These are phyloP conservation scores for Gopherus evgoodei DNA, from an alignment of 2,113 vertebrate genomes.

Conservation along the genomic window DNA sequence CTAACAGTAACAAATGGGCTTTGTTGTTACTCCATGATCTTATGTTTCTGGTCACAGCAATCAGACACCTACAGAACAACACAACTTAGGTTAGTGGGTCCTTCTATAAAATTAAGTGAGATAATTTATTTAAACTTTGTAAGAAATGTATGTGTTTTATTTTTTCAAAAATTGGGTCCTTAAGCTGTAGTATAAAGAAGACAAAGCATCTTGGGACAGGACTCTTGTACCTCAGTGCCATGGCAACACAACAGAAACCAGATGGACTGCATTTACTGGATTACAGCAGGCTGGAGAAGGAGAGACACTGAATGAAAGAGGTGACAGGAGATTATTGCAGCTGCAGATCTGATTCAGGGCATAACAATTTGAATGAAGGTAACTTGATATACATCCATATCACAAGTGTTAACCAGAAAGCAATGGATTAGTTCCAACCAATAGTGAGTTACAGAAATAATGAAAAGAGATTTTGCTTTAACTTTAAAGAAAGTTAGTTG, in stretches of 20 bases:
- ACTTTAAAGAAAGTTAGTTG: neutral
- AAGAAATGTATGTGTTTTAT: neutral
- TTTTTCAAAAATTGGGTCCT: neutral
- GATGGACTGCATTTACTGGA: neutral
- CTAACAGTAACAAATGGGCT: neutral
- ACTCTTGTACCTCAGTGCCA: neutral
- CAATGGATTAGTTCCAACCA: accelerated
- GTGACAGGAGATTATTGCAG: neutral
- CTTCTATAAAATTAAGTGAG: neutral
- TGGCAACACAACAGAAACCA: neutral
- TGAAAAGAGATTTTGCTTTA: neutral
- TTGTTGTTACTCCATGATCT: neutral
- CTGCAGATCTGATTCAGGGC: neutral
- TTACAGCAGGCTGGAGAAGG: neutral
- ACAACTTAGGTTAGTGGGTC: neutral
- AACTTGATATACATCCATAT: neutral
- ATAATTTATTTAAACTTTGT: neutral
- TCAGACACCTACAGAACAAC: neutral
- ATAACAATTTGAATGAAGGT: neutral
- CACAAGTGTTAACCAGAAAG: neutral
- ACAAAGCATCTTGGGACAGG: neutral
- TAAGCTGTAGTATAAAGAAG: neutral
- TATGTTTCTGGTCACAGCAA: neutral
- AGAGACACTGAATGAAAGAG: neutral
- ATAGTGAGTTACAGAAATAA: neutral